Conservation (phyloP, 2,888 invertebrate genomes). For the Criorhina ranunculi region DNA sequence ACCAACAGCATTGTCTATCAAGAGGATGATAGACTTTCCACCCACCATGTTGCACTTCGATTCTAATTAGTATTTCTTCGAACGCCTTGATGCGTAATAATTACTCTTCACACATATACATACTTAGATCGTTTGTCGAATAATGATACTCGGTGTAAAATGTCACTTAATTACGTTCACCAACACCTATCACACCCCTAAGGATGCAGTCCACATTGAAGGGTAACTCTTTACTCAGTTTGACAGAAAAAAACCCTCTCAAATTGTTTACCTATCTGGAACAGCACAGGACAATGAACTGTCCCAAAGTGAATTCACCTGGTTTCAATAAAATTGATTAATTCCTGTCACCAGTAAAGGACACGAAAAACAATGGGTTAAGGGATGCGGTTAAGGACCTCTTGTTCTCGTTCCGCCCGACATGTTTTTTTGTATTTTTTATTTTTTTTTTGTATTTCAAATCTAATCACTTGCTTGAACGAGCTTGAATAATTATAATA, state of each 20-base stretch:
- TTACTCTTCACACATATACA: neutral
- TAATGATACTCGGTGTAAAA: slow-evolving; percentile 5
- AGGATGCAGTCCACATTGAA: neutral
- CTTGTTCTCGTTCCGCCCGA: slow-evolving; percentile 10
- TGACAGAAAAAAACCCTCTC: neutral
- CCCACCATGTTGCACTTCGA: neutral
- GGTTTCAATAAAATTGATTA: slow-evolving; percentile 43
- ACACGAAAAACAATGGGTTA: slow-evolving; percentile 22
- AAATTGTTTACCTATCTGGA: slow-evolving; percentile 43
- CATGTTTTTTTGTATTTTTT: slow-evolving; percentile 13
- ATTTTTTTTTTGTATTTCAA: slow-evolving; percentile 13
- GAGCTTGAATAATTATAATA: slow-evolving; percentile 39
- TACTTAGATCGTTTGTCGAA: too few relatives aligned
- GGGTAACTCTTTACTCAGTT: neutral
- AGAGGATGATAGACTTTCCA: too few relatives aligned
- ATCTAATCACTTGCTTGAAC: slow-evolving; percentile 61
- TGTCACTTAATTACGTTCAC: slow-evolving; percentile 26
- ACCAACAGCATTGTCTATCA: too few relatives aligned
- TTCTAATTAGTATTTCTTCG: neutral
- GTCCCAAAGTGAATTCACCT: slow-evolving; percentile 23
- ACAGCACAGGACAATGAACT: slow-evolving; percentile 64
- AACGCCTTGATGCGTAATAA: slow-evolving; percentile 2
- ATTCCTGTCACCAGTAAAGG: neutral
- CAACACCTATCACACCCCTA: neutral
- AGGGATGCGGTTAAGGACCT: slow-evolving; percentile 16